Percentiles rank a stretch among this genome's conserved stretches.
These are phyloP conservation scores for Chelonus formosanus DNA, from an alignment of 2,888 invertebrate genomes.

Conservation along the genomic window DNA sequence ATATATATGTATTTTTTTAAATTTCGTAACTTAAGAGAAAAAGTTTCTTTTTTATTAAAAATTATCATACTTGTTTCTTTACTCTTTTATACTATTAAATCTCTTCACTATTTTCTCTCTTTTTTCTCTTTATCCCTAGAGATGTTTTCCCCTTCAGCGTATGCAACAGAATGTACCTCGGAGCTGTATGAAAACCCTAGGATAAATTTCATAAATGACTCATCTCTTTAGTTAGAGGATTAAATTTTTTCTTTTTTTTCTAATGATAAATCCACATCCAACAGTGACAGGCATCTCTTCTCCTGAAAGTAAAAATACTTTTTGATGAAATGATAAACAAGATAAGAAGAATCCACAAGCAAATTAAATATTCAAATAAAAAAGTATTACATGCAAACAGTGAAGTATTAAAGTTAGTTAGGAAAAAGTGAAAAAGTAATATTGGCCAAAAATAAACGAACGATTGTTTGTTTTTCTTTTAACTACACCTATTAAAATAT, in stretches of 20 bases:
- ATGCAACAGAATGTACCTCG: constrained; percentile 14
- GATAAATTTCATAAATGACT: constrained; percentile 22
- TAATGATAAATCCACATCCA: neutral
- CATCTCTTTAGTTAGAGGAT: constrained; percentile 9
- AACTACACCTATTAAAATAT: too few species aligned
- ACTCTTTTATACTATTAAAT: neutral
- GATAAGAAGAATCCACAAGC: neutral
- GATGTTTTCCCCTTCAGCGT: constrained; percentile 8
- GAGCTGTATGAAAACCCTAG: constrained; percentile 8
- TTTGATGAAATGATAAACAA: neutral
- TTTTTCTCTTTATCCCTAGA: constrained; percentile 13
- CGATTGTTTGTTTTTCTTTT: too few species aligned
- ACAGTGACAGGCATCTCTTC: neutral
- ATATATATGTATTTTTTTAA: neutral
- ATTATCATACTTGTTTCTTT: constrained; percentile 13
- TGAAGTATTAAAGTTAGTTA: too few species aligned
- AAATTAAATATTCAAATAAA: neutral
- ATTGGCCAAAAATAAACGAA: too few species aligned
- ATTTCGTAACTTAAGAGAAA: too few species aligned
- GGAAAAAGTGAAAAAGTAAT: too few species aligned
- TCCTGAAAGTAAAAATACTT: constrained; percentile 12
- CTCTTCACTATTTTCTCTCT: constrained; percentile 9
- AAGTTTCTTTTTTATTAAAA: neutral
- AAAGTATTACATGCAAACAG: too few species aligned
- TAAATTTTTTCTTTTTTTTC: constrained; percentile 2